These are phyloP conservation scores for Cliona cf. orientalis DNA, from an alignment of 37 sponge, comb jelly and placozoan species.

Conservation along the genomic window DNA sequence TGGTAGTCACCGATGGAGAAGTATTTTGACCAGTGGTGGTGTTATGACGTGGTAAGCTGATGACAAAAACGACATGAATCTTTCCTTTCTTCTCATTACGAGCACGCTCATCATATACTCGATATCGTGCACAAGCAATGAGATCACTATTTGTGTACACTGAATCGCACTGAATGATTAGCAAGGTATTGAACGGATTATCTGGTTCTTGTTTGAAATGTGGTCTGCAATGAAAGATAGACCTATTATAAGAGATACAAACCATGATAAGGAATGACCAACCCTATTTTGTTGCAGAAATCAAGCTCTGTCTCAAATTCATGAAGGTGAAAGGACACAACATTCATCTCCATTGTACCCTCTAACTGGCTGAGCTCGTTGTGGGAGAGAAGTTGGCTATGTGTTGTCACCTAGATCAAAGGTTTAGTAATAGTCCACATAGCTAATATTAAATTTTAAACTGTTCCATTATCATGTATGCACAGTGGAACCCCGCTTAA, in stretches of 20 bases:
- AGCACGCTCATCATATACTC: conserved; percentile 33
- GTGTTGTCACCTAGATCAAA: conserved; percentile 81
- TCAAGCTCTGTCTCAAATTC: conserved; percentile 86
- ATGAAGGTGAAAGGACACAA: conserved; percentile 47
- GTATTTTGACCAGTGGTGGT: conserved; percentile 30
- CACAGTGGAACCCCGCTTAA: too few species aligned
- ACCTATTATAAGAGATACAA: background rate
- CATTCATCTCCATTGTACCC: background rate
- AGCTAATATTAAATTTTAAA: background rate
- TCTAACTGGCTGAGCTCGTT: conserved; percentile 28
- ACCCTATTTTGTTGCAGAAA: conserved; percentile 79
- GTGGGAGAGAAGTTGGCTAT: conserved; percentile 72
- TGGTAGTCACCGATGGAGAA: conserved; percentile 60
- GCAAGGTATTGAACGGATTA: background rate
- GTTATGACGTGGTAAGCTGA: conserved; percentile 60
- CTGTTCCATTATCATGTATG: too few species aligned
- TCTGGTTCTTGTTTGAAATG: background rate
- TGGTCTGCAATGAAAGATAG: background rate
- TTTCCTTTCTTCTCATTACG: background rate
- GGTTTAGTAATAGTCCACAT: background rate
- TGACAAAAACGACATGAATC: conserved; percentile 71
- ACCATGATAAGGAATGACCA: background rate
- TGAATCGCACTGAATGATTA: conserved; percentile 63
- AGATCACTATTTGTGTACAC: conserved; percentile 44
- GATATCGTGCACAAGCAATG: conserved; percentile 61